phyloP scores from a whole-genome alignment of 1,140 invertebrate species.

The Eriosoma lanigerum region DNA sequence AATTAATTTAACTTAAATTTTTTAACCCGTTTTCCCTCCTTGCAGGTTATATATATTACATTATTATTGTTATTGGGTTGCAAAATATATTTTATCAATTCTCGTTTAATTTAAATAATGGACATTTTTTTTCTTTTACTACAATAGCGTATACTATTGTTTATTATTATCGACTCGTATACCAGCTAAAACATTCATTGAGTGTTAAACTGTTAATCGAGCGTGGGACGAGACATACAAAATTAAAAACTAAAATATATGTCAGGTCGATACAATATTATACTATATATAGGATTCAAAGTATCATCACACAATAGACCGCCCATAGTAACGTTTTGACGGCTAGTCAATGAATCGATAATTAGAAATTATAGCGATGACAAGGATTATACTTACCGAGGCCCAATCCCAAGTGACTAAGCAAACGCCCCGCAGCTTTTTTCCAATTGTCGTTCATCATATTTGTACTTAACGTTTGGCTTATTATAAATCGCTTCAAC shows the following conservation, averaged over 20 bases:
- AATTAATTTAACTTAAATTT: too few species aligned
- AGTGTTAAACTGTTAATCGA: conserved; percentile 50
- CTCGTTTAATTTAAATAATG: too few species aligned
- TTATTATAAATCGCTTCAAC: conserved; percentile 40
- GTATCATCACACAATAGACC: conserved; percentile 39
- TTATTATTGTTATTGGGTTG: too few species aligned
- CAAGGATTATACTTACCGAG: conserved; percentile 30
- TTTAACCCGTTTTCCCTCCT: too few species aligned
- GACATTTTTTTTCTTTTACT: background rate
- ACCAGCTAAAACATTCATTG: too few species aligned
- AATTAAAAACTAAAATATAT: conserved; percentile 28
- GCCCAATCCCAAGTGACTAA: conserved; percentile 45
- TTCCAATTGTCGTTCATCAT: conserved; percentile 39
- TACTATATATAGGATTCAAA: conserved; percentile 15
- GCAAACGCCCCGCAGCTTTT: conserved; percentile 47
- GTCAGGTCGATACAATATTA: conserved; percentile 32
- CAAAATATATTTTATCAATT: too few species aligned
- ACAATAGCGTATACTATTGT: background rate
- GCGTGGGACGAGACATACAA: conserved; percentile 45
- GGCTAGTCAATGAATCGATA: conserved; percentile 51
- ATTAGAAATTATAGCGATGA: conserved; percentile 51
- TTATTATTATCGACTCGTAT: conserved; percentile 11
- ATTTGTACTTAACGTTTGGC: conserved; percentile 25
- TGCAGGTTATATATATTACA: too few species aligned
- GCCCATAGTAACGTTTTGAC: conserved; percentile 48